Percentiles rank a stretch among this genome's conserved stretches.
These are phyloP conservation scores for Drosophila demipolita DNA, from an alignment of 2,888 invertebrate species.

Conservation along the genomic window DNA sequence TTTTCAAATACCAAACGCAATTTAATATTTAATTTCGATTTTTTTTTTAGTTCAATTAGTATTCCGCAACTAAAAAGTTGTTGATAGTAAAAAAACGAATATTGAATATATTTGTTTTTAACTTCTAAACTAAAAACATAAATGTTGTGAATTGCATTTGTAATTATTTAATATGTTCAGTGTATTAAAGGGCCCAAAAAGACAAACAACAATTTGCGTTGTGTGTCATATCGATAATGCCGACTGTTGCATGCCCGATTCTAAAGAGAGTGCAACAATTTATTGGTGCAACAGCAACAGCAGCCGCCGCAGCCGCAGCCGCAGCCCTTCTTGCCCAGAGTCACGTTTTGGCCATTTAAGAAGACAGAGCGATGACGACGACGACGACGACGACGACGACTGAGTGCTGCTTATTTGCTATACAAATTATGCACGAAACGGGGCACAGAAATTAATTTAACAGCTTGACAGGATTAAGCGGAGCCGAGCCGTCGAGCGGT, in stretches of 20 bases:
- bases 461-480: conserved; percentile 77
- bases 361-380: conserved; percentile 12
- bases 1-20: background rate
- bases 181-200: conserved; percentile 19
- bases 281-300: conserved; percentile 17
- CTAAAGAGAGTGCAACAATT: conserved; percentile 5
- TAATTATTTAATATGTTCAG: background rate
- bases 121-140: background rate
- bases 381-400: background rate
- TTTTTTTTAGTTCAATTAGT: too few relatives aligned
- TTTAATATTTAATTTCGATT: background rate
- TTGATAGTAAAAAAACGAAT: background rate
- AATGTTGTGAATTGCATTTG: background rate
- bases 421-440: conserved; percentile 56
- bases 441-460: conserved; percentile 72
- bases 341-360: conserved; percentile 67
- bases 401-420: conserved; percentile 43
- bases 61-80: background rate
- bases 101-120: too few relatives aligned
- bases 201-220: conserved; percentile 32
- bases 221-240: conserved; percentile 42
- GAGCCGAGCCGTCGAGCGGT: conserved; percentile 14
- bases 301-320: background rate
- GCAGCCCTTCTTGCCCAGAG: conserved; percentile 29
- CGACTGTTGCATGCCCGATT: background rate